These are phyloP conservation scores for Hycleus phaleratus DNA, from an alignment of 1,140 invertebrate species.

Conservation along the genomic window DNA sequence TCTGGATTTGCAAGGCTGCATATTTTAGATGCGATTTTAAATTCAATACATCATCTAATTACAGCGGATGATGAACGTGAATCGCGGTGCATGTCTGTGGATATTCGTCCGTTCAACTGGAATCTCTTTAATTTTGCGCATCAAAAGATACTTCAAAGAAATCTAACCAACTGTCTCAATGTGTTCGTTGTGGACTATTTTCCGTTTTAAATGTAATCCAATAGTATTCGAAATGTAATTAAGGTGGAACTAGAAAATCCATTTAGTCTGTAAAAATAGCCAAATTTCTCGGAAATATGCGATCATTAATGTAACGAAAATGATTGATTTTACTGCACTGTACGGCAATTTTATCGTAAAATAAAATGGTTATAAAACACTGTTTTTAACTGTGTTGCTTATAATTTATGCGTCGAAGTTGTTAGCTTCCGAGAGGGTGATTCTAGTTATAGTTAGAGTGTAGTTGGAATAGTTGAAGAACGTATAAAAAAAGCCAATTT, in stretches of 20 bases:
- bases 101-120: not conserved
- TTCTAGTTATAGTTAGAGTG: too few relatives aligned
- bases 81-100: not conserved
- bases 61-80: slow-evolving; percentile 8
- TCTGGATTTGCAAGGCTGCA: not conserved
- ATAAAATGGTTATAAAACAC: too few relatives aligned
- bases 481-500: too few relatives aligned
- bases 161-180: slow-evolving; percentile 5
- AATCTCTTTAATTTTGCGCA: slow-evolving; percentile 9
- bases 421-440: too few relatives aligned
- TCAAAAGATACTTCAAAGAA: slow-evolving; percentile 14
- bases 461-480: too few relatives aligned
- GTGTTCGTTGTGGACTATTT: not conserved
- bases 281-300: slow-evolving; percentile 4
- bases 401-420: too few relatives aligned
- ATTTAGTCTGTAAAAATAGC: slow-evolving; percentile 1
- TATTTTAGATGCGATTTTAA: slow-evolving; percentile 6
- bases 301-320: slow-evolving; percentile 8
- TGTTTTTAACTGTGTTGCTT: too few relatives aligned
- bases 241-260: too few relatives aligned
- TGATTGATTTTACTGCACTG: slow-evolving; percentile 7
- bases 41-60: slow-evolving; percentile 17
- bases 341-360: not conserved
- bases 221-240: not conserved
- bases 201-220: too few relatives aligned